A percentile compares a stretch with the other conserved stretches of the same genome.
phyloP scores from a whole-genome alignment of 2,797 vertebrate species.

The Danio tinwini region DNA sequence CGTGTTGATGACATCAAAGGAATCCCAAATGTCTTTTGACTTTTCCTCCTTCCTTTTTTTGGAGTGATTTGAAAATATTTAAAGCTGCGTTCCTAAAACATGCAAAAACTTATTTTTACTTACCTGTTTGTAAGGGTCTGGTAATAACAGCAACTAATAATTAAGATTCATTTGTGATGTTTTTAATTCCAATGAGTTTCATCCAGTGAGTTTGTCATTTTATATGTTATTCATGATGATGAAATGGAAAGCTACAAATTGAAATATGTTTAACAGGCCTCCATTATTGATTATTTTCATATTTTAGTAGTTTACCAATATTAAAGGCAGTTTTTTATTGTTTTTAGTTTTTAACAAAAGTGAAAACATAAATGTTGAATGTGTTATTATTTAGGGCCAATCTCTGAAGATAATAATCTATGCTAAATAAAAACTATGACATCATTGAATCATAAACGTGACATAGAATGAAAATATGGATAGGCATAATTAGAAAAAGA shows the following conservation, averaged over 20 bases:
- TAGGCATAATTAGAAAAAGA: too few species aligned
- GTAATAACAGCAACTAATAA: background rate
- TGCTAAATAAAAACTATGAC: too few species aligned
- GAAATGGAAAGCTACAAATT: background rate
- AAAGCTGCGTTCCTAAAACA: conserved; percentile 30
- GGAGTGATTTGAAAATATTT: background rate
- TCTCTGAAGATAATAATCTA: too few species aligned
- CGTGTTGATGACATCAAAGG: conserved; percentile 56
- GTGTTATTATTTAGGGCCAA: too few species aligned
- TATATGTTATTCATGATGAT: background rate
- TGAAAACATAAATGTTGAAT: background rate
- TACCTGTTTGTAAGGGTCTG: background rate
- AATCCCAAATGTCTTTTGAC: conserved; percentile 56
- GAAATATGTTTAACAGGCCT: background rate
- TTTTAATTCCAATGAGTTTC: background rate
- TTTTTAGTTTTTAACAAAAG: background rate
- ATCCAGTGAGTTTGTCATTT: background rate
- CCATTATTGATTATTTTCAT: background rate
- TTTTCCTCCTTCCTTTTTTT: background rate
- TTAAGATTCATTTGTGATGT: background rate
- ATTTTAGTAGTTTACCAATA: background rate
- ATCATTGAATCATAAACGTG: too few species aligned
- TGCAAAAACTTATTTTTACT: conserved; percentile 29
- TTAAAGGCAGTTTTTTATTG: background rate
- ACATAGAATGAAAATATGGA: too few species aligned